These are phyloP conservation scores for Bovichtus variegatus DNA, from an alignment of 2,797 vertebrate genomes.

Conservation along the genomic window DNA sequence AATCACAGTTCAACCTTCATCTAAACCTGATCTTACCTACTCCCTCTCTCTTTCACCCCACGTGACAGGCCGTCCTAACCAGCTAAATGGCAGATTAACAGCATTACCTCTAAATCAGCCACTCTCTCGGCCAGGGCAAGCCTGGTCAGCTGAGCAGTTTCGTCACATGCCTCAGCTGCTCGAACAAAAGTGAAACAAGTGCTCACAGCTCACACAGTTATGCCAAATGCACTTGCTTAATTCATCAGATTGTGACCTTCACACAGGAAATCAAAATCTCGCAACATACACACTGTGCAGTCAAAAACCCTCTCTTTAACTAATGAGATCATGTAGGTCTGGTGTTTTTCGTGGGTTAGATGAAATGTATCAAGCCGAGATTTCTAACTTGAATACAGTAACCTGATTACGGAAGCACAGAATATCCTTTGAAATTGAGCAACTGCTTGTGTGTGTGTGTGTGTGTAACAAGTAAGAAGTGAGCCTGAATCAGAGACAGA, in stretches of 20 bases:
- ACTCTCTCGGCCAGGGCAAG: constrained; percentile 39
- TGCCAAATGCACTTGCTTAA: constrained; percentile 29
- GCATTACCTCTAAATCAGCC: constrained; percentile 69
- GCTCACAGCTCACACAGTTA: constrained; percentile 15
- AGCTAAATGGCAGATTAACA: constrained; percentile 80
- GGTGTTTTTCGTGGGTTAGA: not conserved
- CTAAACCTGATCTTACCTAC: constrained; percentile 39
- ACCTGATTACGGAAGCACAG: constrained; percentile 5
- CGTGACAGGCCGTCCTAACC: constrained; percentile 68
- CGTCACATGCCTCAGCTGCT: constrained; percentile 45
- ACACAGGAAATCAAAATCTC: not conserved
- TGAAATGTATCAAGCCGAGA: not conserved
- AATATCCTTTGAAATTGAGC: not conserved
- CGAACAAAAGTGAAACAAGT: constrained; percentile 39
- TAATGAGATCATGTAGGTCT: not conserved
- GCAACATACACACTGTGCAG: not conserved
- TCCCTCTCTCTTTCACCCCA: constrained; percentile 33
- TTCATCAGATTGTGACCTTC: constrained; percentile 20
- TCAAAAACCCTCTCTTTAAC: constrained; percentile 2
- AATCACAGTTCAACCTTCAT: constrained; percentile 35
- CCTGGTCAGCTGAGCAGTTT: constrained; percentile 72
- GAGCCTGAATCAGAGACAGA: not conserved
- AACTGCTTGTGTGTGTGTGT: not conserved
- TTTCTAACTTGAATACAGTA: not conserved
- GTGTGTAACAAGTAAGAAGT: constrained; percentile 1